Evolutionary conservation across 2,113 vertebrate species (phyloP).

Genomic region (Saguinus midas): DNA sequence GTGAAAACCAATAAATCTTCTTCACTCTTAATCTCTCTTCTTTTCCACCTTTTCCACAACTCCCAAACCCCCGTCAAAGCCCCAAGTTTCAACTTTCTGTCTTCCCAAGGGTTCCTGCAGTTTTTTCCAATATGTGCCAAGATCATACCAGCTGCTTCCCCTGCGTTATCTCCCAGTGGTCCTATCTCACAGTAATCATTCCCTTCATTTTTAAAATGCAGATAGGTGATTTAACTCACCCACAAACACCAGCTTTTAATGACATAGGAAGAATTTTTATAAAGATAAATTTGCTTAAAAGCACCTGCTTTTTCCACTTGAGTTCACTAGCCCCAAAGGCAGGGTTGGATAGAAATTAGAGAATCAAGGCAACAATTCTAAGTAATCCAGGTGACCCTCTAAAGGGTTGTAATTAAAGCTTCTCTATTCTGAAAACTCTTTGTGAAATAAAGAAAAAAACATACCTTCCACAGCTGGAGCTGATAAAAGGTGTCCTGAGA

Average conservation of each 20-base stretch:
- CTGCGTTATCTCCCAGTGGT: neutral
- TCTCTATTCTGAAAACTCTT: conserved; percentile 14
- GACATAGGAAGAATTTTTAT: neutral
- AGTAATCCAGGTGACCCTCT: conserved; percentile 42
- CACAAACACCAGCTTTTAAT: neutral
- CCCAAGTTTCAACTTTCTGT: neutral
- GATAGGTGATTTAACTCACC: neutral
- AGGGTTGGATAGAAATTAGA: neutral
- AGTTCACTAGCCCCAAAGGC: conserved; percentile 9
- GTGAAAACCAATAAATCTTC: neutral
- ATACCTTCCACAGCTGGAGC: conserved; percentile 45
- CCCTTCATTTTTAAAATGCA: neutral
- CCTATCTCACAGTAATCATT: neutral
- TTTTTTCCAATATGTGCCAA: neutral
- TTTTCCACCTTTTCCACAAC: neutral
- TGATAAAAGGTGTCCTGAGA: conserved; percentile 29
- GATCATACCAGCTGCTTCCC: neutral
- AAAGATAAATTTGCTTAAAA: conserved; percentile 7
- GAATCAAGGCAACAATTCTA: neutral
- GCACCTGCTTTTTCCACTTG: neutral
- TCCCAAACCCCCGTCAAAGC: neutral
- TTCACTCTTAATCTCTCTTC: neutral
- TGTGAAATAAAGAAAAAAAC: neutral
- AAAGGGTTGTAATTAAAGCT: conserved; percentile 48
- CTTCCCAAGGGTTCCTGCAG: neutral